Conservation (phyloP, 1,140 invertebrate genomes). For the Drosophila serrata region DNA sequence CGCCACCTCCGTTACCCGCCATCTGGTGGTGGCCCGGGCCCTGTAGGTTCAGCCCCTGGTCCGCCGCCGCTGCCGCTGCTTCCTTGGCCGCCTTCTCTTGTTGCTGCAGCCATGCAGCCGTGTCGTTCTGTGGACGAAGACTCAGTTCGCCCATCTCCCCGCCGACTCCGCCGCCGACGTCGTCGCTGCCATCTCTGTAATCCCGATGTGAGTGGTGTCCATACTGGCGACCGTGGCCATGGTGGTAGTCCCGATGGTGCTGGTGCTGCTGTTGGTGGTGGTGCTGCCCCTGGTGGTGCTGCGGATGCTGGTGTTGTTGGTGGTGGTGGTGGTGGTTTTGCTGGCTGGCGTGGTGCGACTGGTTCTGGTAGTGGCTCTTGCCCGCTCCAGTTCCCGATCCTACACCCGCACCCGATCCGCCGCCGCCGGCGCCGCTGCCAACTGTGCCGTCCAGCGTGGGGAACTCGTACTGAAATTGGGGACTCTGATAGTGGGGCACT, state of each 20-base stretch:
- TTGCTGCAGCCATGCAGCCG: constrained; percentile 81
- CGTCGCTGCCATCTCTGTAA: constrained; percentile 77
- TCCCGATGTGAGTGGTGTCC: constrained; percentile 68
- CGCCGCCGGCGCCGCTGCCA: constrained; percentile 73
- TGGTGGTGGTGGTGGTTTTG: constrained; percentile 55
- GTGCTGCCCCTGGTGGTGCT: constrained; percentile 55
- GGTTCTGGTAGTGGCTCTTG: constrained; percentile 57
- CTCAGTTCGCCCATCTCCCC: constrained; percentile 72
- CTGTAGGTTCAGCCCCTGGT: constrained; percentile 85
- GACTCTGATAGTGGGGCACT: constrained; percentile 84
- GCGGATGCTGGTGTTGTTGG: constrained; percentile 65
- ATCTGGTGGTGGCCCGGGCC: constrained; percentile 83
- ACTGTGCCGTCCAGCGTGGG: constrained; percentile 90
- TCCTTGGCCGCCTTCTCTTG: constrained; percentile 84
- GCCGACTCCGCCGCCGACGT: constrained; percentile 50
- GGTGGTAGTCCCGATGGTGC: constrained; percentile 74
- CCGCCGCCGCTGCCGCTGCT: constrained; percentile 63
- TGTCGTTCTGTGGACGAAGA: constrained; percentile 83
- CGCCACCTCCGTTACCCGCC: constrained; percentile 42
- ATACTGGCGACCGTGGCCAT: constrained; percentile 61
- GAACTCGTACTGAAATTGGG: constrained; percentile 94
- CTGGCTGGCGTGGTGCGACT: constrained; percentile 59
- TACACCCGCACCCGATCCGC: constrained; percentile 35
- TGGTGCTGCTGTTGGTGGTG: constrained; percentile 70
- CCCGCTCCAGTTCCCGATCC: constrained; percentile 27